Conservation (phyloP, 2,888 invertebrate genomes). For the Petrophora chlorosata region DNA sequence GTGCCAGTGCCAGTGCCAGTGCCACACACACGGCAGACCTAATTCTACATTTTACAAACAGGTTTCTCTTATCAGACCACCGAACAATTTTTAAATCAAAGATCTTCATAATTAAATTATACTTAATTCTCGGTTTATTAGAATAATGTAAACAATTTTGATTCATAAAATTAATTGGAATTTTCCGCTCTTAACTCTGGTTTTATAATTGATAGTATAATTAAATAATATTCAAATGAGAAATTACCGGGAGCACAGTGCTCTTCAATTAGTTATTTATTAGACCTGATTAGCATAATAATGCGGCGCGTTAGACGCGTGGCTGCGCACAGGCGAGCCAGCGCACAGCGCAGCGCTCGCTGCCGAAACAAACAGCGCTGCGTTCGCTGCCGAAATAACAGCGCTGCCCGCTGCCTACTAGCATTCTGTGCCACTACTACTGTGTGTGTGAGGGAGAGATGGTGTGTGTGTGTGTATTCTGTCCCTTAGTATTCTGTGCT, state of each 20-base stretch:
- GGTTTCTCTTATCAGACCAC: background rate
- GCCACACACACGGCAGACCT: background rate
- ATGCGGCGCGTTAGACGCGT: slow-evolving; percentile 29
- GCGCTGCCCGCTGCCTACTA: too few relatives aligned
- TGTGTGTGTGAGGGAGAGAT: too few relatives aligned
- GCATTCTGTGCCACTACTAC: too few relatives aligned
- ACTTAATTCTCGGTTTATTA: slow-evolving; percentile 19
- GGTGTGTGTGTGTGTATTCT: too few relatives aligned
- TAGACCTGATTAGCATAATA: slow-evolving; percentile 47
- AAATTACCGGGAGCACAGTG: slow-evolving; percentile 38
- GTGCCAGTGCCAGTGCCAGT: background rate
- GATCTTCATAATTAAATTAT: slow-evolving; percentile 23
- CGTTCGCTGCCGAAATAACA: too few relatives aligned
- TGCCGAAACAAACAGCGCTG: background rate
- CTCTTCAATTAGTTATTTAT: slow-evolving; percentile 48
- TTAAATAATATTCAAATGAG: slow-evolving; percentile 41
- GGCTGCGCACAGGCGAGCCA: too few relatives aligned
- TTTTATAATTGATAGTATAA: slow-evolving; percentile 38
- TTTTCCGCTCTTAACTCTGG: slow-evolving; percentile 35
- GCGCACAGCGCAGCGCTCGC: too few relatives aligned
- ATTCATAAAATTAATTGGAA: slow-evolving; percentile 38
- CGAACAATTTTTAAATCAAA: slow-evolving; percentile 13
- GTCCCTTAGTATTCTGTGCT: too few relatives aligned
- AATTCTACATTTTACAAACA: background rate
- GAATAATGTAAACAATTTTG: slow-evolving; percentile 39